Conservation (phyloP, 2,888 invertebrate genomes). For the Auanema sp. region DNA sequence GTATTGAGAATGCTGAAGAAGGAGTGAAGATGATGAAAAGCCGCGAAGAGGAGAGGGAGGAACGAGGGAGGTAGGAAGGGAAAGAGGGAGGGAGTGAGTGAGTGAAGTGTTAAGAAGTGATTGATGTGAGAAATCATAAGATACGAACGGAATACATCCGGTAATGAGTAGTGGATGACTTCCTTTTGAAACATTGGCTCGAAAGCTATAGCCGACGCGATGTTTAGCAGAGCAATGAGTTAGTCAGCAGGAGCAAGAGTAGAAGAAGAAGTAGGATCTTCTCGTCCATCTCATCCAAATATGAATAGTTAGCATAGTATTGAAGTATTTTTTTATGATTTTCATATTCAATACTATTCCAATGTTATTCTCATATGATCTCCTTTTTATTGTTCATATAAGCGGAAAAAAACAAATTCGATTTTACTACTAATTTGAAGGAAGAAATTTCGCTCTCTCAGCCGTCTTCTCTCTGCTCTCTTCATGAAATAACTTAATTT, state of each 20-base stretch:
- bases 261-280: neutral
- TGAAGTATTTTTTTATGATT: conserved; percentile 1
- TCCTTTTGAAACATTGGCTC: too few species aligned
- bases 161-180: too few species aligned
- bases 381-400: neutral
- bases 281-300: neutral
- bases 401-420: conserved; percentile 5
- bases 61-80: too few species aligned
- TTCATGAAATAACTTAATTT: too few species aligned
- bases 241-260: too few species aligned
- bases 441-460: neutral
- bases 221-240: too few species aligned
- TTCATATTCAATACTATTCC: conserved; percentile 1
- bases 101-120: neutral
- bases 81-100: conserved; percentile 4
- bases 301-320: conserved; percentile 6
- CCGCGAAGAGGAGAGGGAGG: too few species aligned
- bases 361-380: conserved; percentile 7
- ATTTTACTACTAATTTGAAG: neutral
- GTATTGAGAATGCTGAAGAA: conserved; percentile 4
- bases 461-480: too few species aligned
- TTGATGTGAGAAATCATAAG: neutral
- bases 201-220: too few species aligned
- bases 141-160: too few species aligned
- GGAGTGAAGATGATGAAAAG: neutral